Percentiles rank a stretch among this genome's conserved stretches.
These are phyloP conservation scores for Miniopterus natalensis DNA, from an alignment of 2,113 vertebrate genomes.

Conservation along the genomic window DNA sequence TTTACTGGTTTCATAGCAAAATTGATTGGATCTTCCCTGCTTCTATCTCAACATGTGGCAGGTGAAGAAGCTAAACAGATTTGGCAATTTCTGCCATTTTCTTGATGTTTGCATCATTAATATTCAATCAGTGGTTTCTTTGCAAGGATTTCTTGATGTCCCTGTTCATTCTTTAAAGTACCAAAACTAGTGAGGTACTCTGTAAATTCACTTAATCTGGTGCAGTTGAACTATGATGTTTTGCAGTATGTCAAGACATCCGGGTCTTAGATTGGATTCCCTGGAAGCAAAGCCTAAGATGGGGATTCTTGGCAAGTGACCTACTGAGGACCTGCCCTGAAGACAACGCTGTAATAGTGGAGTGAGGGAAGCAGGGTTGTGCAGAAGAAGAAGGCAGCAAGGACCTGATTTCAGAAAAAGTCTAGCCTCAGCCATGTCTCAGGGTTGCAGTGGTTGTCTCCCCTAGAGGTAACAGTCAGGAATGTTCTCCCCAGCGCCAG, in stretches of 20 bases:
- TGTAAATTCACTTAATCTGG: not conserved
- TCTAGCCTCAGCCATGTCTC: not conserved
- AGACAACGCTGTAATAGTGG: not conserved
- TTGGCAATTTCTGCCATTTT: not conserved
- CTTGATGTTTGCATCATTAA: not conserved
- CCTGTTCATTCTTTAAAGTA: not conserved
- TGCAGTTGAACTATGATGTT: not conserved
- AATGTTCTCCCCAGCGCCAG: not conserved
- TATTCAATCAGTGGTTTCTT: not conserved
- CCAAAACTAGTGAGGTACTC: not conserved
- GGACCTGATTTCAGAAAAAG: not conserved
- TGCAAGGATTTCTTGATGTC: not conserved
- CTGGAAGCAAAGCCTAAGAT: not conserved
- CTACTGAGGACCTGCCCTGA: not conserved
- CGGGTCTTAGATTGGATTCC: not conserved
- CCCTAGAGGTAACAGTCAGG: not conserved
- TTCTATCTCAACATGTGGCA: not conserved
- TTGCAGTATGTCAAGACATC: not conserved
- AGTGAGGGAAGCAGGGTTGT: not conserved
- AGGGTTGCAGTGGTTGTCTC: not conserved
- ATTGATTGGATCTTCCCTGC: not conserved
- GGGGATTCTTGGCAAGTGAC: not conserved
- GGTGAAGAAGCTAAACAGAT: not conserved
- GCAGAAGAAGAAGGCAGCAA: not conserved
- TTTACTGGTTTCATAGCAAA: not conserved